phyloP scores from a whole-genome alignment of 2,888 invertebrate species.

The Andrena praecox region DNA sequence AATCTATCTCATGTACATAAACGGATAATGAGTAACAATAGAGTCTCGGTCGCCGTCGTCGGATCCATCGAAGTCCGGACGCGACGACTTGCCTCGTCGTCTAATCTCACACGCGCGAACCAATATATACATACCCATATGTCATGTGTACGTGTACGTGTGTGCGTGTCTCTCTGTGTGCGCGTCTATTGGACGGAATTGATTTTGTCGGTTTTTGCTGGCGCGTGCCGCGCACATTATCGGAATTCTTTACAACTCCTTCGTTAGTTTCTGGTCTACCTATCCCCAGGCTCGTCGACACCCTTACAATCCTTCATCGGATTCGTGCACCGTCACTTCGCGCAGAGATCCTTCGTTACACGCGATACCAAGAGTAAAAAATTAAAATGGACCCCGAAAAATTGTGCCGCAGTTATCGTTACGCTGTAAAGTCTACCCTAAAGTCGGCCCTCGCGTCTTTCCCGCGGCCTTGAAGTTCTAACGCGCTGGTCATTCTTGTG shows the following conservation, averaged over 20 bases:
- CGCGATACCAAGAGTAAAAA: no score
- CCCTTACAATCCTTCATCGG: no score
- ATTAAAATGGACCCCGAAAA: no score
- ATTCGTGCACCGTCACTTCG: no score
- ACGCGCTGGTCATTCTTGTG: neutral
- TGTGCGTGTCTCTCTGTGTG: neutral
- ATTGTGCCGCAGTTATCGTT: no score
- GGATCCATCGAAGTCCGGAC: neutral
- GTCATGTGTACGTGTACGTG: neutral
- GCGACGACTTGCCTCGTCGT: neutral
- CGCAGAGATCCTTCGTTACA: no score
- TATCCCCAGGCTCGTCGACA: no score
- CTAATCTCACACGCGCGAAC: neutral
- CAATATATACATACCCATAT: neutral
- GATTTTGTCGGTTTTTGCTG: neutral
- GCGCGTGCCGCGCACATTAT: neutral
- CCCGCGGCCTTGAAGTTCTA: no score
- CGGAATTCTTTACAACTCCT: neutral
- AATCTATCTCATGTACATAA: slow-evolving; percentile 67
- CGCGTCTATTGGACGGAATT: slow-evolving; percentile 37
- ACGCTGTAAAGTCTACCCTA: no score
- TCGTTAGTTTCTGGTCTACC: neutral
- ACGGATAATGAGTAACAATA: slow-evolving; percentile 69
- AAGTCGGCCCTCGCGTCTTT: no score
- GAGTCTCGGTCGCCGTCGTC: slow-evolving; percentile 17